Evolutionary conservation across 2,888 invertebrate species (phyloP).

Genomic region (Heliconius aoede): DNA sequence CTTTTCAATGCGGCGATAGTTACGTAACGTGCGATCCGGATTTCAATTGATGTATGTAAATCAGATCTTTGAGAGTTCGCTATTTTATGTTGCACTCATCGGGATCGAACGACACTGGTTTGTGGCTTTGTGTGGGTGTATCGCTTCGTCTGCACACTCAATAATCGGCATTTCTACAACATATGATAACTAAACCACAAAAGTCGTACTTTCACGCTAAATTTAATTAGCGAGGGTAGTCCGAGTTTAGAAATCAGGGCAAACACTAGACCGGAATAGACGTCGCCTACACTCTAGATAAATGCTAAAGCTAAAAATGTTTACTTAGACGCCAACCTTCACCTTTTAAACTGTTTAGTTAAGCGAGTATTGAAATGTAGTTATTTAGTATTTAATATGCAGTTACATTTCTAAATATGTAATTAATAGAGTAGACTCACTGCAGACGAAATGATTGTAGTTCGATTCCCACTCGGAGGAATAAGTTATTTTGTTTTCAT

Average conservation of each 20-base stretch:
- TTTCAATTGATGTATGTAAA: slow-evolving; percentile 53
- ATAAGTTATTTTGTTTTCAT: too few relatives aligned
- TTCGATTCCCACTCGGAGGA: too few relatives aligned
- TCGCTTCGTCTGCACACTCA: too few relatives aligned
- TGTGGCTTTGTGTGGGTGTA: slow-evolving; percentile 12
- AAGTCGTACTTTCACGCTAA: not conserved
- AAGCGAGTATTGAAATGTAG: not conserved
- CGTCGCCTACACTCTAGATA: slow-evolving; percentile 9
- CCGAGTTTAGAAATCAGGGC: slow-evolving; percentile 18
- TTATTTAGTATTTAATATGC: not conserved
- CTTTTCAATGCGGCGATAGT: slow-evolving; percentile 36
- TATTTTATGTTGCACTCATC: slow-evolving; percentile 44
- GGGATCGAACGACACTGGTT: slow-evolving; percentile 35
- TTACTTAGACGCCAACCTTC: slow-evolving; percentile 4
- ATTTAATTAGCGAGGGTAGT: slow-evolving; percentile 6
- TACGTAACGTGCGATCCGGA: slow-evolving; percentile 45
- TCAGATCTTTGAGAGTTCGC: slow-evolving; percentile 50
- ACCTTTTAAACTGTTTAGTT: not conserved
- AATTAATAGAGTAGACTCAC: too few relatives aligned
- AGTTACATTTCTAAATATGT: too few relatives aligned
- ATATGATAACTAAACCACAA: not conserved
- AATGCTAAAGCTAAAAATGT: slow-evolving; percentile 2
- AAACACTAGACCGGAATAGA: not conserved
- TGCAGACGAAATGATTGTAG: too few relatives aligned
- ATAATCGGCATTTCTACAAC: not conserved